Conservation (phyloP, 2,797 vertebrate species). For the Coluber constrictor region DNA sequence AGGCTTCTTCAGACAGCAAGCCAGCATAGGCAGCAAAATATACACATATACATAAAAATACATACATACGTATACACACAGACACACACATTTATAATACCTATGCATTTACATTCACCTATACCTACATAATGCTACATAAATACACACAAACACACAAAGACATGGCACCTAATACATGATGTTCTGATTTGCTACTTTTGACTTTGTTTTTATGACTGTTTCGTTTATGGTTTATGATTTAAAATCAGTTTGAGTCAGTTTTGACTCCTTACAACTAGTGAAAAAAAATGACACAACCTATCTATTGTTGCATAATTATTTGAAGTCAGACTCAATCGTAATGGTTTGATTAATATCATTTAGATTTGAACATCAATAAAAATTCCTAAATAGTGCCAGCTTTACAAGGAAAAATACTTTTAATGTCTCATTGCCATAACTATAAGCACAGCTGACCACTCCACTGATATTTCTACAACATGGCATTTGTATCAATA, state of each 20-base stretch:
- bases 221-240: not conserved
- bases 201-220: not conserved
- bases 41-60: too few species aligned
- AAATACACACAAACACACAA: not conserved
- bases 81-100: too few species aligned
- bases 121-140: not conserved
- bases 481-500: not conserved
- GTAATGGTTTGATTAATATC: not conserved
- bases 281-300: not conserved
- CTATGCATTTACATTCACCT: not conserved
- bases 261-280: not conserved
- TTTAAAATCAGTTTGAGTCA: not conserved
- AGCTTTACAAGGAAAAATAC: not conserved
- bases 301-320: not conserved
- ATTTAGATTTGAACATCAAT: not conserved
- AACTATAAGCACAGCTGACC: not conserved
- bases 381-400: not conserved
- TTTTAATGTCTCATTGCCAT: not conserved
- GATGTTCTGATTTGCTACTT: not conserved
- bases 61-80: too few species aligned
- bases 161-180: not conserved
- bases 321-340: not conserved
- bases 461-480: not conserved
- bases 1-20: too few species aligned
- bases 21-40: too few species aligned